Conservation (phyloP, 2,797 vertebrate genomes). For the Pteropus rufus region DNA sequence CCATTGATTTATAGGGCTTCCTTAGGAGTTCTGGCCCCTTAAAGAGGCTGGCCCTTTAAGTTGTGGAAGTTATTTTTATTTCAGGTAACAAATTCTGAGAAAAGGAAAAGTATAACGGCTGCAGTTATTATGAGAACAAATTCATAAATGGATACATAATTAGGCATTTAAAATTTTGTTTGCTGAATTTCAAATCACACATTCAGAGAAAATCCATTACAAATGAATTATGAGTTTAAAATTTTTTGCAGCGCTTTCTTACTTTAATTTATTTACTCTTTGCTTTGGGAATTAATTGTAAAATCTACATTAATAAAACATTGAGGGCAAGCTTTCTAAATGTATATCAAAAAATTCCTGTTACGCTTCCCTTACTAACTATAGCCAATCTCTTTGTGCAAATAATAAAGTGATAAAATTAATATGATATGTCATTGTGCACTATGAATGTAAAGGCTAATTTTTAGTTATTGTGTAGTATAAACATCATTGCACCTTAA, state of each 20-base stretch:
- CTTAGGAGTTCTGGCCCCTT: background rate
- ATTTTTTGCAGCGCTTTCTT: constrained; percentile 5
- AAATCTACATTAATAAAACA: constrained; percentile 42
- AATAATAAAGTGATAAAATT: constrained; percentile 34
- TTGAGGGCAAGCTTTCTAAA: constrained; percentile 53
- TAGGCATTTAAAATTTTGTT: constrained; percentile 55
- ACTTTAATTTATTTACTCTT: constrained; percentile 48
- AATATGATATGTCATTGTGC: background rate
- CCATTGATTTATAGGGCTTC: background rate
- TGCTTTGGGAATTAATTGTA: constrained; percentile 54
- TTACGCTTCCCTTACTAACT: constrained; percentile 37
- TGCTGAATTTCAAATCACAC: constrained; percentile 38
- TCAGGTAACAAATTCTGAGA: constrained; percentile 43
- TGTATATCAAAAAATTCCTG: constrained; percentile 43
- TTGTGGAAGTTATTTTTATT: constrained; percentile 21
- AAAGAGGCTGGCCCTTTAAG: constrained; percentile 7
- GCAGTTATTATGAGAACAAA: constrained; percentile 56
- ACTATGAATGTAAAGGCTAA: constrained; percentile 50
- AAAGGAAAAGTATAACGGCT: constrained; percentile 22
- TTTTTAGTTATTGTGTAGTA: background rate
- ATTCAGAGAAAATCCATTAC: constrained; percentile 57
- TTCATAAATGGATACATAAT: constrained; percentile 50
- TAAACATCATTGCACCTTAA: constrained; percentile 6
- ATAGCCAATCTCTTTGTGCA: constrained; percentile 26
- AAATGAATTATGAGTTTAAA: constrained; percentile 44